Percentiles rank a stretch among this genome's conserved stretches.
Evolutionary conservation across 2,888 invertebrate species (phyloP).

Genomic region (Crocallis elinguaria): DNA sequence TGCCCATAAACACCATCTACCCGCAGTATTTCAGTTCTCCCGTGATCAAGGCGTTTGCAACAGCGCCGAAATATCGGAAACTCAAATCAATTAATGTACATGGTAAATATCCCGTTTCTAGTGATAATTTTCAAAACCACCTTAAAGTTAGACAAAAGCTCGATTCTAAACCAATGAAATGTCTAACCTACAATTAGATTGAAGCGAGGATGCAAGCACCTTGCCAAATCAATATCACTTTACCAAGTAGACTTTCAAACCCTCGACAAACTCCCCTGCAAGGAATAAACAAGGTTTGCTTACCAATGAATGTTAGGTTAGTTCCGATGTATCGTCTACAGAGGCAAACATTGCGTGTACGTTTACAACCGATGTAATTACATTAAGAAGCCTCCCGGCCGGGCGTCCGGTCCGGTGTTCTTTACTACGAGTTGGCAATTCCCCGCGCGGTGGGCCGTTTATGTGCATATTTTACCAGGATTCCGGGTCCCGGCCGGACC

Average conservation of each 20-base stretch:
- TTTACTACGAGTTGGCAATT: conserved; percentile 57
- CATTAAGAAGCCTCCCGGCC: conserved; percentile 56
- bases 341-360: conserved; percentile 42
- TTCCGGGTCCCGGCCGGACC: conserved; percentile 37
- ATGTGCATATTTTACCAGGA: conserved; percentile 68
- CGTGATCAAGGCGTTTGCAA: too few species aligned
- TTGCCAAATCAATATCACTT: conserved; percentile 15
- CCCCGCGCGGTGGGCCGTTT: conserved; percentile 57
- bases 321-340: conserved; percentile 30
- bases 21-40: too few species aligned
- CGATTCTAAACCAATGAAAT: neutral
- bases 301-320: conserved; percentile 41
- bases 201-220: neutral
- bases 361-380: conserved; percentile 57
- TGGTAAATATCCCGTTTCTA: too few species aligned
- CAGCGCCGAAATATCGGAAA: too few species aligned
- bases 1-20: too few species aligned
- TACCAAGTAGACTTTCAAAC: conserved; percentile 12
- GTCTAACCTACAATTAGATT: neutral
- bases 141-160: too few species aligned
- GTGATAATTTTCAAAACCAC: too few species aligned
- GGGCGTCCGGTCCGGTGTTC: conserved; percentile 50
- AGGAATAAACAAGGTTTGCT: conserved; percentile 20
- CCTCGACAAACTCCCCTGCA: conserved; percentile 7
- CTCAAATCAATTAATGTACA: too few species aligned